These are phyloP conservation scores for Brachionus asplanchnoidis DNA, from an alignment of 1,140 invertebrate species.

Conservation along the genomic window DNA sequence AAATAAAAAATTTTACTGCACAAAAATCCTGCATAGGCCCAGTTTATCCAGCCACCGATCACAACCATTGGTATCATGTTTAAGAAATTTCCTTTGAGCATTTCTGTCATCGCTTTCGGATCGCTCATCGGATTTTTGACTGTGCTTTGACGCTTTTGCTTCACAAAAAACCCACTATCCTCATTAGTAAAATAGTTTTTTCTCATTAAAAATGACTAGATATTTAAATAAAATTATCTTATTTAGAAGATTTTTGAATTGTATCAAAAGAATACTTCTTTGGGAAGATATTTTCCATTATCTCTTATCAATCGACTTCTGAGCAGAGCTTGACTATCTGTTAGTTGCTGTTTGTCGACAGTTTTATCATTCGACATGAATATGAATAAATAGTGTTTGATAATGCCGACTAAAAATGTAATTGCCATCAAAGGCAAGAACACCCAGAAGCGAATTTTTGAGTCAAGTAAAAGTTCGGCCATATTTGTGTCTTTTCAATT, in stretches of 20 bases:
- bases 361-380: constrained; percentile 90
- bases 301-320: constrained; percentile 82
- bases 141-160: constrained; percentile 78
- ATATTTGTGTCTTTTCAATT: constrained; percentile 48
- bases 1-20: constrained; percentile 66
- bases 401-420: constrained; percentile 91
- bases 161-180: constrained; percentile 68
- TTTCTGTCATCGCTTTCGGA: constrained; percentile 95
- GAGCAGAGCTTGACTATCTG: constrained; percentile 93
- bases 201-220: constrained; percentile 78
- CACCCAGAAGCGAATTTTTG: constrained; percentile 94
- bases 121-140: constrained; percentile 66
- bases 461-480: constrained; percentile 83
- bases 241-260: background rate
- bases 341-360: constrained; percentile 84
- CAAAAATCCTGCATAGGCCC: constrained; percentile 99
- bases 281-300: constrained; percentile 94
- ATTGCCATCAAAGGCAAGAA: constrained; percentile 96
- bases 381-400: constrained; percentile 94
- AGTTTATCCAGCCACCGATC: constrained; percentile 99
- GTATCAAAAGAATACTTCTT: constrained; percentile 52
- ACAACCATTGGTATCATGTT: constrained; percentile 95
- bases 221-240: background rate
- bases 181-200: constrained; percentile 93
- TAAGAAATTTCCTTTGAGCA: constrained; percentile 96